Conservation (phyloP, 2,797 vertebrate genomes). For the Alauda arvensis region DNA sequence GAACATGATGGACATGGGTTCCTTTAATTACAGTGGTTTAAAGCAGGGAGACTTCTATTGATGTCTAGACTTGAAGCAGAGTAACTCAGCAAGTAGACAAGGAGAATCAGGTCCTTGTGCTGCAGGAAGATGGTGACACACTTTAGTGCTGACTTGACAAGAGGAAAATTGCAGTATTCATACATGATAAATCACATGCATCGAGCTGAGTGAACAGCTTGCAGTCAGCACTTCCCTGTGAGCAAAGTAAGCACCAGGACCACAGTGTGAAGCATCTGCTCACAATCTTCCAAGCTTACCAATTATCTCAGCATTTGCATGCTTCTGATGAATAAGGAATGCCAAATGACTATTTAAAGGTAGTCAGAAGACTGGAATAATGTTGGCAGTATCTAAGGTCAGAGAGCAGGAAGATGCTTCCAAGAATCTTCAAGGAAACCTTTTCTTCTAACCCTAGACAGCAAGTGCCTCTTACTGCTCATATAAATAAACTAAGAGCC, state of each 20-base stretch:
- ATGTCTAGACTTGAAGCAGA: background rate
- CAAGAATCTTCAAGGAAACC: background rate
- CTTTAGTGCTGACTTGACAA: background rate
- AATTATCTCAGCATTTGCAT: background rate
- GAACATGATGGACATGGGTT: background rate
- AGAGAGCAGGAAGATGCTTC: background rate
- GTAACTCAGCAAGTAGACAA: background rate
- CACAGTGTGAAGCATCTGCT: background rate
- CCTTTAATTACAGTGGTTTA: background rate
- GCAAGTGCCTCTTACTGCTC: background rate
- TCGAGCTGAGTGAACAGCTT: background rate
- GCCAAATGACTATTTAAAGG: background rate
- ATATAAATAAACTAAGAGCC: background rate
- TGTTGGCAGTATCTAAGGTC: background rate
- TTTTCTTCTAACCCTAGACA: background rate
- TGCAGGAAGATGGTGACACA: background rate
- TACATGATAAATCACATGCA: background rate
- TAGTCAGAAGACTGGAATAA: background rate
- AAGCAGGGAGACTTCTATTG: background rate
- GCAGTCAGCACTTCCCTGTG: background rate
- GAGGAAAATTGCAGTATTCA: background rate
- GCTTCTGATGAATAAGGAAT: slow-evolving; percentile 9
- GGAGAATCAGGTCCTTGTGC: background rate
- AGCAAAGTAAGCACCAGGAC: background rate
- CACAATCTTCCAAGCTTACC: background rate